A percentile compares a stretch with the other conserved stretches of the same genome.
Conservation (phyloP, 1,140 invertebrate genomes). For the Oryctes rhinoceros region DNA sequence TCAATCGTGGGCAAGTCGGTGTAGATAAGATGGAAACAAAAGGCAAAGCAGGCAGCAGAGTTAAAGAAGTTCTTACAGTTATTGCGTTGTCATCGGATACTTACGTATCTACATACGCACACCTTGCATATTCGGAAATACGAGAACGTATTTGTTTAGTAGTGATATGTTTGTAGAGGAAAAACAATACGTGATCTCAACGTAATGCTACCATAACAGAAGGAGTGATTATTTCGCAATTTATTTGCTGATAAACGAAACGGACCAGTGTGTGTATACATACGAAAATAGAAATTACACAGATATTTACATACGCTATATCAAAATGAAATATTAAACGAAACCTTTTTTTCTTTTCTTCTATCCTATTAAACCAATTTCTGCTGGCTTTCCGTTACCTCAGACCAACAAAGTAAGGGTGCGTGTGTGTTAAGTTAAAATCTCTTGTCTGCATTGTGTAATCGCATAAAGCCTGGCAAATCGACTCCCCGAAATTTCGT, state of each 20-base stretch:
- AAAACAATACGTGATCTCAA: conserved; percentile 6
- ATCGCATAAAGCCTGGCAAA: too few relatives aligned
- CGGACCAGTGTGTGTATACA: neutral
- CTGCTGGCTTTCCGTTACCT: too few relatives aligned
- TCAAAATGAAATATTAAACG: too few relatives aligned
- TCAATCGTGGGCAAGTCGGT: neutral
- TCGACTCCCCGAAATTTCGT: too few relatives aligned
- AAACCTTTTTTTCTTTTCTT: too few relatives aligned
- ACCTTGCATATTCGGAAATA: conserved; percentile 24
- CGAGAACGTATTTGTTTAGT: neutral
- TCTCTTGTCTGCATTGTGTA: too few relatives aligned
- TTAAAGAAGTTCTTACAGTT: neutral
- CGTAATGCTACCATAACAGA: conserved; percentile 20
- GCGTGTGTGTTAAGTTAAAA: too few relatives aligned
- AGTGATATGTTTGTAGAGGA: neutral
- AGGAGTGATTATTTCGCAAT: conserved; percentile 17
- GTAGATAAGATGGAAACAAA: conserved; percentile 19
- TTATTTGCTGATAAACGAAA: conserved; percentile 21
- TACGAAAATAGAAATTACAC: too few relatives aligned
- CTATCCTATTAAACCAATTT: too few relatives aligned
- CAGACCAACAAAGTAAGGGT: too few relatives aligned
- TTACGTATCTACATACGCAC: neutral
- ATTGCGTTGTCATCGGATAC: neutral
- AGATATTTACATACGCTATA: too few relatives aligned
- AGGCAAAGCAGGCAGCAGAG: neutral